A percentile compares a stretch with the other conserved stretches of the same genome.
phyloP scores from a whole-genome alignment of 53 echinoderm and acorn worm species.

The Stichopus horrens region DNA sequence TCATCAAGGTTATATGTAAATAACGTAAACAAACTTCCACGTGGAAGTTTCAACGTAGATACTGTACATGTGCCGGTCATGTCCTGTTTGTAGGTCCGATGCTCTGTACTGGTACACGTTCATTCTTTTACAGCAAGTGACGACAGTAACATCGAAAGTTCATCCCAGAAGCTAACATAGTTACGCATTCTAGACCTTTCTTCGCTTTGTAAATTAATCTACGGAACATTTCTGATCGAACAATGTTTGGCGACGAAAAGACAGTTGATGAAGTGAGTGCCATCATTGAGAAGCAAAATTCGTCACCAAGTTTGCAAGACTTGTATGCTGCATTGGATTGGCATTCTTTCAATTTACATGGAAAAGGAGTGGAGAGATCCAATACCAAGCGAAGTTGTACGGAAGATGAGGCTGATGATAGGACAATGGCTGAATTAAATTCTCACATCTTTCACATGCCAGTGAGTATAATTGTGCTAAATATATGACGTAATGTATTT shows the following conservation, averaged over 20 bases:
- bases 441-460: neutral
- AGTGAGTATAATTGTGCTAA: constrained; percentile 2
- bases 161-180: neutral
- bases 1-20: constrained; percentile 24
- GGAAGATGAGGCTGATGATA: neutral
- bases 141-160: neutral
- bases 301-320: neutral
- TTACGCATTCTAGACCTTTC: neutral
- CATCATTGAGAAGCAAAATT: constrained; percentile 51
- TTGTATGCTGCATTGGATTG: neutral
- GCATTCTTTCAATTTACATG: neutral
- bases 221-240: neutral
- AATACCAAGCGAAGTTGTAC: neutral
- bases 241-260: constrained; percentile 79
- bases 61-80: neutral
- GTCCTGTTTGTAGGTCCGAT: too few relatives aligned
- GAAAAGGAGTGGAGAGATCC: neutral
- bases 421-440: neutral
- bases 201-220: neutral
- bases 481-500: neutral
- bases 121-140: neutral
- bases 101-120: too few relatives aligned
- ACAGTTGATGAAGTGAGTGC: constrained; percentile 62
- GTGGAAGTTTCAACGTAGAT: constrained; percentile 27
- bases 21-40: constrained; percentile 39